Percentiles rank a stretch among this genome's conserved stretches.
Evolutionary conservation across 2,113 vertebrate genomes (phyloP).

Genomic region (Orthonyx spaldingii): DNA sequence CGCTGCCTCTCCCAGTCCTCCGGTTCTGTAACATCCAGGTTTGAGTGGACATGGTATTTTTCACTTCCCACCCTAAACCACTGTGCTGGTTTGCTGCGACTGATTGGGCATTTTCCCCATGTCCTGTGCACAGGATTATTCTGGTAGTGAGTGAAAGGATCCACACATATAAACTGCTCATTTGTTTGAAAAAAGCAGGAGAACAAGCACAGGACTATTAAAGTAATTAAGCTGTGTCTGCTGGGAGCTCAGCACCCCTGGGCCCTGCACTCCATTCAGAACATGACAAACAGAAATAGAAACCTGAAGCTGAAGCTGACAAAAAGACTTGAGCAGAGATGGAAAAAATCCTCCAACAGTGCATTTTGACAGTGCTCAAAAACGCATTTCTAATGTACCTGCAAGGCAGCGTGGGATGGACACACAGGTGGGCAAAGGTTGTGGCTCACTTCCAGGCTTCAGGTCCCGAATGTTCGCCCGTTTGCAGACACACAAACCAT

Average conservation of each 20-base stretch:
- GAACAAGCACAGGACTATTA: background rate
- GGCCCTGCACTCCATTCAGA: background rate
- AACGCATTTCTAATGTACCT: background rate
- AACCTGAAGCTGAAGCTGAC: background rate
- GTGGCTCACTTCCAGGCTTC: background rate
- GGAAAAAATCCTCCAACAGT: background rate
- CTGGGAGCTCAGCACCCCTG: background rate
- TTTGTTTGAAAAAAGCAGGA: background rate
- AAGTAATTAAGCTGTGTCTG: background rate
- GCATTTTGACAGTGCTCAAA: background rate
- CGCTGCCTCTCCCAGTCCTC: rapidly evolving
- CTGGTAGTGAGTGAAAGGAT: background rate
- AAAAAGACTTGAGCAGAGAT: background rate
- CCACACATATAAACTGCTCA: background rate
- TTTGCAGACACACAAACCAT: background rate
- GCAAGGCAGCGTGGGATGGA: rapidly evolving
- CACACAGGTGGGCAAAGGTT: background rate
- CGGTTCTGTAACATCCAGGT: background rate
- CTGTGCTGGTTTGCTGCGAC: background rate
- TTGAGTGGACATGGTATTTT: background rate
- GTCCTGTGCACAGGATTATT: background rate
- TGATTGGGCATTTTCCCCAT: background rate
- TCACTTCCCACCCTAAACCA: background rate
- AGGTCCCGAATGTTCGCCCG: background rate
- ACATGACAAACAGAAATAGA: background rate